Conservation (phyloP, 2,888 invertebrate species). For the Gasteruption jaculator region DNA sequence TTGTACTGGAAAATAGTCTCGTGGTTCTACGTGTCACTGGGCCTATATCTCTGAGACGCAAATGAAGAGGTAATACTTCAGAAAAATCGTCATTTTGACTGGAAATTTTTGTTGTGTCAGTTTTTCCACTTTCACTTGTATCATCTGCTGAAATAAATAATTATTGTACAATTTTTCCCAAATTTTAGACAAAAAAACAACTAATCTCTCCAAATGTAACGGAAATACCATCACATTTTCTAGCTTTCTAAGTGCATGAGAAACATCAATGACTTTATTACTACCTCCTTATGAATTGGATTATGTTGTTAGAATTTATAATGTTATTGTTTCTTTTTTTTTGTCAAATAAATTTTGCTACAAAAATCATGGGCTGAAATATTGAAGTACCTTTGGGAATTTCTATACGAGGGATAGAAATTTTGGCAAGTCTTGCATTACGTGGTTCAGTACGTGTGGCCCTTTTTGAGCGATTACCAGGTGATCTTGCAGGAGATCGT, state of each 20-base stretch:
- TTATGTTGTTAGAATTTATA: not conserved
- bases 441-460: no score
- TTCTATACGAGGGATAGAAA: conserved; percentile 35
- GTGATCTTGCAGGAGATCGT: conserved; percentile 28
- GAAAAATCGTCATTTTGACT: conserved; percentile 20
- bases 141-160: no score
- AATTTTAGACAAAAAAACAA: no score
- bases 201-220: no score
- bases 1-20: conserved; percentile 29
- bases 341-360: no score
- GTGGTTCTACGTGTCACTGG: conserved; percentile 37
- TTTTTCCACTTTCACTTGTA: not conserved
- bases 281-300: not conserved
- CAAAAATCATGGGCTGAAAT: not conserved
- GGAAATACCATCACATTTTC: no score
- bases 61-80: conserved; percentile 34
- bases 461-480: no score
- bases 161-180: no score
- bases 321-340: not conserved
- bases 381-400: conserved; percentile 26
- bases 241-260: conserved; percentile 1
- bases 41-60: conserved; percentile 32
- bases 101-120: not conserved
- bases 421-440: conserved; percentile 31
- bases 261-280: not conserved